Evolutionary conservation across 2,113 vertebrate genomes (phyloP).

Genomic region (Callionymus lyra): DNA sequence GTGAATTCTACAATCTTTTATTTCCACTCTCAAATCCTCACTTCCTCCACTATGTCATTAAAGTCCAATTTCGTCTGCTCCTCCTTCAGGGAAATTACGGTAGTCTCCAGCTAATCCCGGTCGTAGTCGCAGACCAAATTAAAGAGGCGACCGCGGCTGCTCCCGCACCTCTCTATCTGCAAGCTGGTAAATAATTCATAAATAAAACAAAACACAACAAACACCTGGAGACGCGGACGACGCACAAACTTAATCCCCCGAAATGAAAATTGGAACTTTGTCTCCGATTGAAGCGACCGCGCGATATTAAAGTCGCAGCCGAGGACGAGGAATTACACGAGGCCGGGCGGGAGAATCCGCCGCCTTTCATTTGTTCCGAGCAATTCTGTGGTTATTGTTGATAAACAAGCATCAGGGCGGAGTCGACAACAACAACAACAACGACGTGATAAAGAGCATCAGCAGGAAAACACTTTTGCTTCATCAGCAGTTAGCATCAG

Average conservation of each 20-base stretch:
- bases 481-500: no score
- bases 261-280: conserved; percentile 71
- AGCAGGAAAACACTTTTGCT: no score
- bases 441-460: no score
- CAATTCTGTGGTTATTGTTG: conserved; percentile 46
- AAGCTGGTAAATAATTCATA: conserved; percentile 73
- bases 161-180: conserved; percentile 36
- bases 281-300: conserved; percentile 71
- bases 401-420: conserved; percentile 12
- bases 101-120: conserved; percentile 49
- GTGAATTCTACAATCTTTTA: no score
- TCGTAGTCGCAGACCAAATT: conserved; percentile 59
- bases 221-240: conserved; percentile 65
- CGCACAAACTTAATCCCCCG: conserved; percentile 66
- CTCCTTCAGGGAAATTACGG: conserved; percentile 69
- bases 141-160: conserved; percentile 55
- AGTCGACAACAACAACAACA: conserved; percentile 3
- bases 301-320: conserved; percentile 71
- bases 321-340: conserved; percentile 69
- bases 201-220: conserved; percentile 72
- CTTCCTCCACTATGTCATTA: conserved; percentile 61
- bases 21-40: conserved; percentile 25
- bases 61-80: conserved; percentile 55
- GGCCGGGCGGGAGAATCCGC: conserved; percentile 55
- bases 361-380: conserved; percentile 50